phyloP scores from a whole-genome alignment of 2,113 vertebrate genomes.

The Semnopithecus entellus region DNA sequence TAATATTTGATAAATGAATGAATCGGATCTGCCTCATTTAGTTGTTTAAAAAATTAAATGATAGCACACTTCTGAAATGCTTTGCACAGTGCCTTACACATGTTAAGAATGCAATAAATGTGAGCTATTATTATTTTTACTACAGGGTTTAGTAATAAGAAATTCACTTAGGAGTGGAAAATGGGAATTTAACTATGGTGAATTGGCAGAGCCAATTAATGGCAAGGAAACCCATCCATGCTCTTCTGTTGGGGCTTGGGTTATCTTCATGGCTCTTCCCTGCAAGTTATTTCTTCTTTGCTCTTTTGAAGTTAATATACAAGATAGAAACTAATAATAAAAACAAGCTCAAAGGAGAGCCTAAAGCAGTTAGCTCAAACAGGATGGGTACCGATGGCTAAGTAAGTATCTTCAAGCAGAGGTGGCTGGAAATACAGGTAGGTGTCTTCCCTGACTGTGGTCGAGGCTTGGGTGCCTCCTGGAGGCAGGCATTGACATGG shows the following conservation, averaged over 20 bases:
- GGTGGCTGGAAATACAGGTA: neutral
- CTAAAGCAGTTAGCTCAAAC: neutral
- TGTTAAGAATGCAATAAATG: neutral
- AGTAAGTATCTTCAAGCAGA: neutral
- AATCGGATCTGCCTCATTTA: neutral
- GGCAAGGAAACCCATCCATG: neutral
- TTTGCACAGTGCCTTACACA: neutral
- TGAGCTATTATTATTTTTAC: conserved; percentile 9
- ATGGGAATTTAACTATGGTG: neutral
- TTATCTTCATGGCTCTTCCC: neutral
- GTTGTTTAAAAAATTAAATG: conserved; percentile 31
- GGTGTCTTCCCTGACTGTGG: neutral
- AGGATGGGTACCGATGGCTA: no score
- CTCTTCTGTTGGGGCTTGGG: neutral
- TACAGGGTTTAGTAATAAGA: conserved; percentile 4
- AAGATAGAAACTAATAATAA: neutral
- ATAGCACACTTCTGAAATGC: neutral
- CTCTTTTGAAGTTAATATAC: neutral
- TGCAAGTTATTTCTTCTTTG: neutral
- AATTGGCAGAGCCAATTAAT: neutral
- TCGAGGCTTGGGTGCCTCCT: neutral
- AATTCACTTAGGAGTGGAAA: neutral
- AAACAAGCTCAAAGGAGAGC: neutral
- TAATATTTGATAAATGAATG: neutral
- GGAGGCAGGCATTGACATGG: neutral